Percentiles rank a stretch among this genome's conserved stretches.
Evolutionary conservation across 2,888 invertebrate genomes (phyloP).

Genomic region (Eristalinus sepulchralis): DNA sequence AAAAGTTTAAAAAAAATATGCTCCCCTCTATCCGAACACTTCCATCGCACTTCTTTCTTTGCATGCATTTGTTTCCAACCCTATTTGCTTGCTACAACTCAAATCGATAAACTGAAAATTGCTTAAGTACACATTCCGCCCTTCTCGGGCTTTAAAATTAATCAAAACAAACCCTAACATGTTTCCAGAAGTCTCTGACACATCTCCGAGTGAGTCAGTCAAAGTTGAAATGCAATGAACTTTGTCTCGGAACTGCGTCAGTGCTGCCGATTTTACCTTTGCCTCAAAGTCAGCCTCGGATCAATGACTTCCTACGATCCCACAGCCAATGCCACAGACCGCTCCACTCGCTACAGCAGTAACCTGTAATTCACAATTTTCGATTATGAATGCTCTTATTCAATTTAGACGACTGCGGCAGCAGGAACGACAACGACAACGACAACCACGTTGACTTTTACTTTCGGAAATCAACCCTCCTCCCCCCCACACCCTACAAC

Average conservation of each 20-base stretch:
- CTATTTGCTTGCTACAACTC: not conserved
- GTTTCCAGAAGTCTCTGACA: conserved; percentile 7
- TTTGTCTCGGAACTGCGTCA: not conserved
- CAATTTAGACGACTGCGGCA: not conserved
- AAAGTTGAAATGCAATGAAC: conserved; percentile 24
- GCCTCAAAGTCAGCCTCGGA: not conserved
- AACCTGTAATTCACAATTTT: conserved; percentile 56
- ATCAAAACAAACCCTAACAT: conserved; percentile 34
- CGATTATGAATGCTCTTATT: conserved; percentile 59
- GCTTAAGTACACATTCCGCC: not conserved
- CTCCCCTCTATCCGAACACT: no score
- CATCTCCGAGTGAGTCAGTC: not conserved
- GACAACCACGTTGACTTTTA: conserved; percentile 52
- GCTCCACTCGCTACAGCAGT: conserved; percentile 19
- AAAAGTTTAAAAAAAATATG: no score
- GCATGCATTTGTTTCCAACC: no score
- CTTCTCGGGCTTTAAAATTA: not conserved
- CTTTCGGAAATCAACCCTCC: conserved; percentile 59
- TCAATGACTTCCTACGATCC: conserved; percentile 41
- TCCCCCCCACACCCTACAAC: conserved; percentile 8
- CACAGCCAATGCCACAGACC: not conserved
- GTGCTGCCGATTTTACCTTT: not conserved
- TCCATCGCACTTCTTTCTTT: no score
- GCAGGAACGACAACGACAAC: not conserved
- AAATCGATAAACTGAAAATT: not conserved